Conservation (phyloP, 2,113 vertebrate species). For the Tychaedon coryphoeus region DNA sequence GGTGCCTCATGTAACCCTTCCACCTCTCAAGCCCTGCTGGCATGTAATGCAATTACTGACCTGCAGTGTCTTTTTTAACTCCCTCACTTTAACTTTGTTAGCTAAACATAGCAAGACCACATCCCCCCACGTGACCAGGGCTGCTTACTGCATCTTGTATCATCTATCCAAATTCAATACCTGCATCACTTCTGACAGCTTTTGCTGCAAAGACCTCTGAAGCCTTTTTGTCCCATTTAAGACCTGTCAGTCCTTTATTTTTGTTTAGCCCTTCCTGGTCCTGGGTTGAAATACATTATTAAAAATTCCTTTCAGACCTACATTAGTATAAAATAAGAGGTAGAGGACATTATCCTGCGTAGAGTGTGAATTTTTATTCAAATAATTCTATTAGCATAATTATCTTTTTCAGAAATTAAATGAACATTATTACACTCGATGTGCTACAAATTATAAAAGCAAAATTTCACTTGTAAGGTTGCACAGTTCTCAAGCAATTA, state of each 20-base stretch:
- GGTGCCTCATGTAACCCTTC: neutral
- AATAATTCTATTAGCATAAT: constrained; percentile 80
- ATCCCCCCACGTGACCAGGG: neutral
- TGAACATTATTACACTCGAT: constrained; percentile 75
- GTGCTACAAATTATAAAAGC: constrained; percentile 73
- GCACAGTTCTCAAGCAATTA: constrained; percentile 73
- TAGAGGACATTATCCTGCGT: constrained; percentile 60
- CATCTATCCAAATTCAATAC: neutral
- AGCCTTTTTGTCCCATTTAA: neutral
- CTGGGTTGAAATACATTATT: constrained; percentile 34
- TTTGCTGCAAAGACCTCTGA: neutral
- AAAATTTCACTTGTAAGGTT: constrained; percentile 69
- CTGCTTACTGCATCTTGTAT: neutral
- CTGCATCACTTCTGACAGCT: neutral
- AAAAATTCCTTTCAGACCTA: constrained; percentile 65
- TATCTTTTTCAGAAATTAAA: constrained; percentile 77
- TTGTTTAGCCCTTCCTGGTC: neutral
- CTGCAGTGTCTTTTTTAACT: neutral
- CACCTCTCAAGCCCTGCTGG: neutral
- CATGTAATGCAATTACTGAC: neutral
- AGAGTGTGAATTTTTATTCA: constrained; percentile 76
- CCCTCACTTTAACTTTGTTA: neutral
- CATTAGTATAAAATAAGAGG: constrained; percentile 73
- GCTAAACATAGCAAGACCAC: neutral
- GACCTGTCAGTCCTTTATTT: neutral